A percentile compares a stretch with the other conserved stretches of the same genome.
These are phyloP conservation scores for Episyrphus balteatus DNA, from an alignment of 1,140 invertebrate genomes.

Conservation along the genomic window DNA sequence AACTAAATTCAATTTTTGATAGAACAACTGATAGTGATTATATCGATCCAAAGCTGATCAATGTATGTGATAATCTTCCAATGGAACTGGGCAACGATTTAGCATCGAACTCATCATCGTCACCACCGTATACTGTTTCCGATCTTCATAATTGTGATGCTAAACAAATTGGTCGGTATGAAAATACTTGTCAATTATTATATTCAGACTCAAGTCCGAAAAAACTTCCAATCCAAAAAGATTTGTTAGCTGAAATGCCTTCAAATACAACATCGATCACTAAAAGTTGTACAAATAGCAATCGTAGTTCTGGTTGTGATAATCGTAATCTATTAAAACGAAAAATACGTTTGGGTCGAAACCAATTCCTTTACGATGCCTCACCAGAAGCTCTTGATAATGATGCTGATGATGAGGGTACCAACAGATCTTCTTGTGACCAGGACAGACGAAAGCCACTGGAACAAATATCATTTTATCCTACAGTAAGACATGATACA, in stretches of 20 bases:
- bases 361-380: constrained; percentile 33
- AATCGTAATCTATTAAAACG: constrained; percentile 28
- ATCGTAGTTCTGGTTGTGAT: constrained; percentile 23
- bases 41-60: constrained; percentile 34
- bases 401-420: constrained; percentile 24
- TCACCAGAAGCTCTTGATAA: constrained; percentile 25
- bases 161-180: background rate
- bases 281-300: constrained; percentile 9
- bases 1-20: background rate
- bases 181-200: background rate
- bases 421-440: constrained; percentile 20
- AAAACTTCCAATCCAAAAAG: background rate
- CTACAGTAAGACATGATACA: constrained; percentile 12
- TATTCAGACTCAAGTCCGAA: no score
- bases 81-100: constrained; percentile 11
- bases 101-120: background rate
- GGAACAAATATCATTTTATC: background rate
- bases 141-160: background rate
- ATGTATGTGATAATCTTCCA: constrained; percentile 33
- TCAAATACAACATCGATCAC: constrained; percentile 7
- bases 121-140: background rate
- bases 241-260: constrained; percentile 8
- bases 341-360: constrained; percentile 31
- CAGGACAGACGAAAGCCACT: constrained; percentile 16
- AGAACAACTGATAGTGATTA: constrained; percentile 10